Evolutionary conservation across 2,888 invertebrate genomes (phyloP), one percentile per base, ranked within the genome.

Genomic region (Anoplius nigerrimus): DNA sequence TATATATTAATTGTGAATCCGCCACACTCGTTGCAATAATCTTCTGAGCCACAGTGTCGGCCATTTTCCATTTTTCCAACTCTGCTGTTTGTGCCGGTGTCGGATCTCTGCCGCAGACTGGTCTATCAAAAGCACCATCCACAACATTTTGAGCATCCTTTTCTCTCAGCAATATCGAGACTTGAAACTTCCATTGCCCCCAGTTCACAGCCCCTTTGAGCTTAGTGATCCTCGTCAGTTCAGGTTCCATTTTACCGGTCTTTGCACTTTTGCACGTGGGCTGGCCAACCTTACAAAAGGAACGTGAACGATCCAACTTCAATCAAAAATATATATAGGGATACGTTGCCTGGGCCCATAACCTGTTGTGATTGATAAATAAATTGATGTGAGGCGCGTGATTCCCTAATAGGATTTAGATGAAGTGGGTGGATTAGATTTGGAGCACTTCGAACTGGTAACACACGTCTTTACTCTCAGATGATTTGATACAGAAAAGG

Each of bases 111-210:
- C 2, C 42, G 5, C 3, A 13, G 8, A 18, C 13, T 18, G 62
- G 66, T 15, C 16, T 46, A 8, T 13, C 20, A 42, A 42, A 15
- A 21, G 22, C 55, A 0, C 59, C 62, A 22, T 43, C 66, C 13
- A 56, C 62, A 13, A 66, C 66, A 6, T 27, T 34, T 0, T 56
- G n/a, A 24, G 51, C 70, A 62, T 62, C 59, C 13, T 66, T 58
- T 15, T 65, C 70, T 48, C 52, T 52, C 18, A 66, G 52, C 15
- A 70, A 42, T 16, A 66, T 66, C 0, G 58, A 58, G 42, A 66
- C 55, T 20, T 66, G 66, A 11, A 70, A 70, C 20, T 71, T 71
- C 66, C 66, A 71, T 42, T 66, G 71, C 52, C 24, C 58, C 66
- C 60, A 71, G 60, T 66, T 71, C 27, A 66, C 66, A 55, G 63